Base-by-base conservation (phyloP, 2,113 vertebrate genomes). In the Osmerus mordax region DNA sequence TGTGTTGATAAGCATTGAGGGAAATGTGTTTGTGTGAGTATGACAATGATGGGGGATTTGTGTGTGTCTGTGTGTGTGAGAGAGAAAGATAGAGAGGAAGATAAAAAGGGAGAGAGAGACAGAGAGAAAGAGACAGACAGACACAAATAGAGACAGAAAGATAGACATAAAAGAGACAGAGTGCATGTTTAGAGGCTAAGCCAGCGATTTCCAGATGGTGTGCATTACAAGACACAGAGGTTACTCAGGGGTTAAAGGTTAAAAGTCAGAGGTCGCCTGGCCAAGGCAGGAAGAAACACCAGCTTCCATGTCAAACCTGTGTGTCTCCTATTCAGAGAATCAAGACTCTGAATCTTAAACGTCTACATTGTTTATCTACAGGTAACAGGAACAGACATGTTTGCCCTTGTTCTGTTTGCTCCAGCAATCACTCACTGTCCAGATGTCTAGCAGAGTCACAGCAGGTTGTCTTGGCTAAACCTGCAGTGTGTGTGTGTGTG, bases 391-490 rank as follows among this genome's bases (percentile, higher is more conserved):
- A 47, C 41, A 47, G 41, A 47, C 41, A 47, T 47, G 41, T 47
- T 47, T 47, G 41, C 9, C 41, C 41, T 47, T 47, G 41, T 47
- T 47, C 41, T 47, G 41, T 47, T 47, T 16, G 9, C 58, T 64
- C 61, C 53, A 78, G 51, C 70, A 60, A 36, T 25, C 61, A 29
- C 18, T 65, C 59, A 28, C 53, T 72, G 67, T 61, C 73, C 77
- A 84, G 67, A 79, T 82, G 67, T 81, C 78, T 55, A 36, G 54
- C 53, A 65, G 68, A 8, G 14, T 61, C 36, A 61, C 59, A 52
- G 55, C 56, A 77, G 36, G 51, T 61, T 28, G 71, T n/a, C 65
- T 32, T 47, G 63, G 65, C 56, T 47, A 55, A 36, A 76, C 69
- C 61, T 77, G 51, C 64, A 63, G 12, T 70, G 68, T 23, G 18